These are phyloP conservation scores for Labroides dimidiatus DNA, from an alignment of 2,797 vertebrate genomes.

Conservation along the genomic window DNA sequence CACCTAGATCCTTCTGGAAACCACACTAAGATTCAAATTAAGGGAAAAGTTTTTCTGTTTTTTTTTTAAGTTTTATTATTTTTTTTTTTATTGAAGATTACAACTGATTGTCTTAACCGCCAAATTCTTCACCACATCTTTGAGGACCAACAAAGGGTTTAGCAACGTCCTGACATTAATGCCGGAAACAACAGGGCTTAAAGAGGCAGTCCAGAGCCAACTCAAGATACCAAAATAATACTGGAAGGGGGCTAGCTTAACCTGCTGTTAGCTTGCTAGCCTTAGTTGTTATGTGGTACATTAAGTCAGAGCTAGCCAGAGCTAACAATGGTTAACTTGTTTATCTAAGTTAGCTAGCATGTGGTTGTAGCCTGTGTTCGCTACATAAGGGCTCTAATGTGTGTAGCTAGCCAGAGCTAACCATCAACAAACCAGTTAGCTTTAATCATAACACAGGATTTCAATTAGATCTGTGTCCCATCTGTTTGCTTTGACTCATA, in stretches of 20 bases:
- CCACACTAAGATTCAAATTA: not conserved
- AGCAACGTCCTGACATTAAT: not conserved
- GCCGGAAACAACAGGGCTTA: not conserved
- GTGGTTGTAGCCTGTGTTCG: no score
- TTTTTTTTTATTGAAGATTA: conserved; percentile 2
- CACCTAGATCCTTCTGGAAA: conserved; percentile 9
- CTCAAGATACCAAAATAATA: conserved; percentile 33
- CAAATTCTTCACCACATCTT: conserved; percentile 16
- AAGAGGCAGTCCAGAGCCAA: conserved; percentile 12
- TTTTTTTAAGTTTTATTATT: no score
- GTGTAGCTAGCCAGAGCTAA: no score
- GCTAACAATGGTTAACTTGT: no score
- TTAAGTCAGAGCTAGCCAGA: no score
- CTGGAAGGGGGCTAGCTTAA: conserved; percentile 25
- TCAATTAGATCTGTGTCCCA: no score
- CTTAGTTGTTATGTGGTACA: no score
- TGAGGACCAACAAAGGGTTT: not conserved
- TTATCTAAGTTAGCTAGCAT: no score
- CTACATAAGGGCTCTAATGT: no score
- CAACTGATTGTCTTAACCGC: conserved; percentile 66
- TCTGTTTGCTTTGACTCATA: no score
- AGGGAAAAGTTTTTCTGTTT: not conserved
- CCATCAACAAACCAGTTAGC: no score
- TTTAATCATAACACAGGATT: no score
- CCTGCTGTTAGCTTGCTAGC: not conserved